Evolutionary conservation across 1,140 invertebrate genomes (phyloP), one percentile per base, ranked within the genome.

Genomic region (Lerema accius): DNA sequence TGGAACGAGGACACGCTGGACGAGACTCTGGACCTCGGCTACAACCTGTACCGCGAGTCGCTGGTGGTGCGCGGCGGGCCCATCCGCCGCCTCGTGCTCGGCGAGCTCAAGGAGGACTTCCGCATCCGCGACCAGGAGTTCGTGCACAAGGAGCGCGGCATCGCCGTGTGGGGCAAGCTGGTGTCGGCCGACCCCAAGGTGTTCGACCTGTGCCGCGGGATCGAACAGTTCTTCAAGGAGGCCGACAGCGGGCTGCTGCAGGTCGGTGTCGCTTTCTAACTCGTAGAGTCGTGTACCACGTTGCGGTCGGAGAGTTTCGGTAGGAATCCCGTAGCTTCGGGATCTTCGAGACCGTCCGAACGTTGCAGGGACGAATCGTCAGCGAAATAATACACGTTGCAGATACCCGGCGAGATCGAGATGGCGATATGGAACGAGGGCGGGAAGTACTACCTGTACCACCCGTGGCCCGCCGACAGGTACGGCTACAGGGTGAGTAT

Each of bases 1-100:
- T 90, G 87, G 87, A 90, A 90, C 56, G 87, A 90, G 26, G 87
- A 90, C 39, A 69, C 73, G 0, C 15, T 88, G 0, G 84, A 90
- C 39, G 85, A 90, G 66, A 86, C 84, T 0, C 51, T 88, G 14
- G 85, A 90, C 55, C 19, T 88, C 0, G 87, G 86, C 0, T 87
- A 78, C 19, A 89, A 89, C 45, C 40, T 84, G 5, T 88, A 73
- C 50, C 70, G 84, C 69, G 86, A 89, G 46, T 89, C 86, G 0
- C 39, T 89, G 4, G 16, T 84, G 17, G 84, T 82, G n/a, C 65
- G 83, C 37, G 74, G 79, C 7, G 86, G 86, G 6, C 84, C 86
- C 0, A 87, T 89, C 48, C 60, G 86, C 16, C 66, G 77, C 5
- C 63, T 89, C 0, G 84, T 87, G 0, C 70, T 89, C 5, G 86